Conservation (phyloP, 1,140 invertebrate species). For the Chelonus insularis region DNA sequence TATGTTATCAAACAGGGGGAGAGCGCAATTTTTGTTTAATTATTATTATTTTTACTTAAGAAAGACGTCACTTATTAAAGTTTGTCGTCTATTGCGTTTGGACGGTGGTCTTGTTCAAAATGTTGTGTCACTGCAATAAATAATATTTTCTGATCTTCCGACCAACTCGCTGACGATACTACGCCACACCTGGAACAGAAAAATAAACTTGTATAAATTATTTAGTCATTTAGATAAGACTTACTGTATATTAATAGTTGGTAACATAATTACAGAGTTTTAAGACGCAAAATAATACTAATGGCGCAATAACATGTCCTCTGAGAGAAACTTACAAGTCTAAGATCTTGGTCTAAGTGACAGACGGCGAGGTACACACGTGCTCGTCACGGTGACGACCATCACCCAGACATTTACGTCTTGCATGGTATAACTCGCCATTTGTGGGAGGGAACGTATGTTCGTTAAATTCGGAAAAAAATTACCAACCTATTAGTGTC, state of each 20-base stretch:
- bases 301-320: conserved; percentile 12
- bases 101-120: conserved; percentile 45
- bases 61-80: conserved; percentile 20
- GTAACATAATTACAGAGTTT: too few species aligned
- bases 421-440: conserved; percentile 28
- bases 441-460: conserved; percentile 53
- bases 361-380: conserved; percentile 56
- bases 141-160: conserved; percentile 50
- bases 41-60: conserved; percentile 8
- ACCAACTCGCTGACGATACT: conserved; percentile 56
- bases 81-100: conserved; percentile 20
- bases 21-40: conserved; percentile 14
- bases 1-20: conserved; percentile 14
- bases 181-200: conserved; percentile 57
- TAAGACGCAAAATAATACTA: conserved; percentile 4
- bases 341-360: conserved; percentile 41
- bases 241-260: too few species aligned
- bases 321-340: conserved; percentile 14
- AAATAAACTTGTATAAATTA: too few species aligned
- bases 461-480: conserved; percentile 45
- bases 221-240: too few species aligned
- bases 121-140: conserved; percentile 45
- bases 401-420: conserved; percentile 50
- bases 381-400: conserved; percentile 59
- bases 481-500: conserved; percentile 28